Evolutionary conservation across 64 coral and sea anemone species (phyloP).

Genomic region (Porites lutea): DNA sequence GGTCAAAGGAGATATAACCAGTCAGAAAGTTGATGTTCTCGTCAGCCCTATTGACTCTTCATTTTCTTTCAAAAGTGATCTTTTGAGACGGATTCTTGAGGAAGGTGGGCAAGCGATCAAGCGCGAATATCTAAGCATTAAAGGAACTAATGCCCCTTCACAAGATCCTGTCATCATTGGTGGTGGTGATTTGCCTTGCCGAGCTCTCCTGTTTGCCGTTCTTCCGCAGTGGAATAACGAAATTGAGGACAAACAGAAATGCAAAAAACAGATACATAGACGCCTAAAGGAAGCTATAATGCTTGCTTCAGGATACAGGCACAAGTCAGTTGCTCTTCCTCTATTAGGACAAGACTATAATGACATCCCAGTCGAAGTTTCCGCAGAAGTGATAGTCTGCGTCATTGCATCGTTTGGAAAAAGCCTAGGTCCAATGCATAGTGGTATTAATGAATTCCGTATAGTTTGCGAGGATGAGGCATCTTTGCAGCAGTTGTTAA

Average conservation of each 20-base stretch:
- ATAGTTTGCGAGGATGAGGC: conserved; percentile 22
- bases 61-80: not conserved
- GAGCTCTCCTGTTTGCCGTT: conserved; percentile 2
- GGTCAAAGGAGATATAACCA: conserved; percentile 1
- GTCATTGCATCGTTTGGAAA: conserved; percentile 3
- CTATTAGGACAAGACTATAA: conserved; percentile 29
- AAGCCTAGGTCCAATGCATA: not conserved
- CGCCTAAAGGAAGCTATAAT: not conserved
- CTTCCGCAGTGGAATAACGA: not conserved
- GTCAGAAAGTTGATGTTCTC: not conserved
- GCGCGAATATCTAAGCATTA: not conserved
- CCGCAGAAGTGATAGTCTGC: not conserved
- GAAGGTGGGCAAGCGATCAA: not conserved
- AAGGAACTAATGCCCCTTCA: not conserved
- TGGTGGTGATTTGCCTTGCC: not conserved
- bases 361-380: conserved; percentile 1
- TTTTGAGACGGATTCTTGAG: not conserved
- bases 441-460: conserved; percentile 1
- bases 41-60: not conserved
- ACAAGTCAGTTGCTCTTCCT: not conserved
- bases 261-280: not conserved
- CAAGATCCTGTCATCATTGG: not conserved
- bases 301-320: conserved; percentile 17
- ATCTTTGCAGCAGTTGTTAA: not conserved
- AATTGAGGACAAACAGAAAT: not conserved